Percentiles rank a stretch among this genome's conserved stretches.
Conservation (phyloP, 2,888 invertebrate species). For the Cenopis cana region DNA sequence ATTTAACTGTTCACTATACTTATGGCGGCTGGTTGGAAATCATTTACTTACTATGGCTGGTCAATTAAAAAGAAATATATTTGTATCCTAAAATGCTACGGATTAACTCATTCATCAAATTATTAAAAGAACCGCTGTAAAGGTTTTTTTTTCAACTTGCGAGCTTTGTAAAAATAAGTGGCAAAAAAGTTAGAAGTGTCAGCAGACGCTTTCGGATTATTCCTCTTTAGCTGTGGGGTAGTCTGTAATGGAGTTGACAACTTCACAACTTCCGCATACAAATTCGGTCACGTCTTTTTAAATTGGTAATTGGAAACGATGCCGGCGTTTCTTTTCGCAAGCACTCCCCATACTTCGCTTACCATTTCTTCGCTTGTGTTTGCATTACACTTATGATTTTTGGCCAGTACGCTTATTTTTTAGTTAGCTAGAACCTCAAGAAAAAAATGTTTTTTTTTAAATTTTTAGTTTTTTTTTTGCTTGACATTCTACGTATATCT, state of each 20-base stretch:
- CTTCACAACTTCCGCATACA: constrained; percentile 29
- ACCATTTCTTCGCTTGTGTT: no score
- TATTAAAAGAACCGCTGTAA: background rate
- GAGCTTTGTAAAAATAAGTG: background rate
- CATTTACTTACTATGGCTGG: no score
- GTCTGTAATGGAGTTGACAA: constrained; percentile 31
- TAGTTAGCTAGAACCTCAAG: no score
- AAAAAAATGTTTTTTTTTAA: no score
- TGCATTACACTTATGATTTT: no score
- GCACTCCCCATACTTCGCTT: no score
- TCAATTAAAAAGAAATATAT: background rate
- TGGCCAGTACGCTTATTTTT: no score
- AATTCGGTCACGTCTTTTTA: constrained; percentile 30
- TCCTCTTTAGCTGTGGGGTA: constrained; percentile 24
- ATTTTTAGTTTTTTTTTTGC: no score
- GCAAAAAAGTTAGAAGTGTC: constrained; percentile 25
- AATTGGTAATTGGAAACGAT: constrained; percentile 34
- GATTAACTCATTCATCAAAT: background rate
- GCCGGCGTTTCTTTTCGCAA: background rate
- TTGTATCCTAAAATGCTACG: background rate
- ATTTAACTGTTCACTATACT: no score
- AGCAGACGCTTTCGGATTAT: constrained; percentile 25
- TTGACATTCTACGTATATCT: no score
- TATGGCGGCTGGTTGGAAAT: no score
- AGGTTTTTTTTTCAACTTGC: background rate